These are phyloP conservation scores for Rhynchonycteris naso DNA, from an alignment of 2,797 vertebrate species.

Conservation along the genomic window DNA sequence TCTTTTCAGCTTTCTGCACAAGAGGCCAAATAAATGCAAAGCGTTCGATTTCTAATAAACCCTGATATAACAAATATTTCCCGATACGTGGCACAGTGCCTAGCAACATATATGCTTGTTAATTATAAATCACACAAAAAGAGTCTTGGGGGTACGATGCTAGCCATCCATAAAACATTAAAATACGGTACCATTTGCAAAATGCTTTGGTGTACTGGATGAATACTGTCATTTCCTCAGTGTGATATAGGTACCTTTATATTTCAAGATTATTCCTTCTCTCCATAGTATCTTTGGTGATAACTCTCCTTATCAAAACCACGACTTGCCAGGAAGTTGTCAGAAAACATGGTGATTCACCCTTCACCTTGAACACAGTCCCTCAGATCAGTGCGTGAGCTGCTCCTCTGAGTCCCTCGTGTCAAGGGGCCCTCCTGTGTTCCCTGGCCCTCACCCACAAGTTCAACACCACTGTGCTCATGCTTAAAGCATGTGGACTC, in stretches of 20 bases:
- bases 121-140: neutral
- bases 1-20: conserved; percentile 17
- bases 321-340: neutral
- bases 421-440: neutral
- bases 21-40: conserved; percentile 30
- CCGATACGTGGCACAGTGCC: neutral
- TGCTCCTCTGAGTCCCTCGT: neutral
- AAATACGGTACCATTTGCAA: neutral
- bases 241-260: neutral
- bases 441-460: neutral
- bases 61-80: neutral
- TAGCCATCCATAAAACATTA: neutral
- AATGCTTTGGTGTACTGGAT: neutral
- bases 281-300: neutral
- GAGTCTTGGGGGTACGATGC: neutral
- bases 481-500: neutral
- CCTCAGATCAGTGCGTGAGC: neutral
- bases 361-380: neutral
- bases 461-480: neutral
- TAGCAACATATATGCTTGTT: neutral
- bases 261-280: neutral
- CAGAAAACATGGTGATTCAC: neutral
- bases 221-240: neutral
- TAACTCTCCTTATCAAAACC: neutral
- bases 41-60: conserved; percentile 21